Base-by-base conservation (phyloP, 2,113 vertebrate species). In the Sialia sialis region DNA sequence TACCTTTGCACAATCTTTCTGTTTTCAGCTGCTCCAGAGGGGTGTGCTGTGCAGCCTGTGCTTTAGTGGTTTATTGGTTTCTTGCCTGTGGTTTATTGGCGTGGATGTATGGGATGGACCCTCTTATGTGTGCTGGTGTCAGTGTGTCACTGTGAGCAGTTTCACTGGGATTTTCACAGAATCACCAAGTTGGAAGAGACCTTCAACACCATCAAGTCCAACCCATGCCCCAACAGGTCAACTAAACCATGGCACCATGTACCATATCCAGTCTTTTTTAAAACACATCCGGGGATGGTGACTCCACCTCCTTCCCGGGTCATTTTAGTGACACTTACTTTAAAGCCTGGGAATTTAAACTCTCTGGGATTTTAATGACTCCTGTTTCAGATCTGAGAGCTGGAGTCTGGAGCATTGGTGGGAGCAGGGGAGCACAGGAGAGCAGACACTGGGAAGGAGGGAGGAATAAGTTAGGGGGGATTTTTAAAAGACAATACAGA, bases 131-230 rank as follows among this genome's bases (percentile, higher is more conserved):
- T 9, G 3, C 2, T 55, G 46, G 12, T 44, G 25, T 18, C 77
- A 48, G 5, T 0, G 0, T 16, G 29, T 18, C 77, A 48, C 6
- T 0, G 0, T 14, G 29, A 44, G 54, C 75, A 44, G 14, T 25
- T 66, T 44, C 55, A 16, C 44, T 36, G 59, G 32, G 16, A 10
- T 43, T 26, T 16, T 26, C 48, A 49, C 48, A 49, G 25, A 49
- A 49, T 16, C 25, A 16, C 48, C 9, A 16, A 13, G 48, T 26
- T 49, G 48, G 48, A 49, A 49, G 48, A 49, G 48, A 49, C 25
- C 48, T 49, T 51, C 49, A 51, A 51, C 25, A 23, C 26, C 25
- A 49, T 49, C 5, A 23, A 49, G 25, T 49, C 48, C 2, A 48
- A 7, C 46, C 46, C 46, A 46, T 21, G 46, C 46, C 46, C 21